Evolutionary conservation across 2,113 vertebrate genomes (phyloP), one percentile per base, ranked within the genome.

Genomic region (Hypanus sabinus): DNA sequence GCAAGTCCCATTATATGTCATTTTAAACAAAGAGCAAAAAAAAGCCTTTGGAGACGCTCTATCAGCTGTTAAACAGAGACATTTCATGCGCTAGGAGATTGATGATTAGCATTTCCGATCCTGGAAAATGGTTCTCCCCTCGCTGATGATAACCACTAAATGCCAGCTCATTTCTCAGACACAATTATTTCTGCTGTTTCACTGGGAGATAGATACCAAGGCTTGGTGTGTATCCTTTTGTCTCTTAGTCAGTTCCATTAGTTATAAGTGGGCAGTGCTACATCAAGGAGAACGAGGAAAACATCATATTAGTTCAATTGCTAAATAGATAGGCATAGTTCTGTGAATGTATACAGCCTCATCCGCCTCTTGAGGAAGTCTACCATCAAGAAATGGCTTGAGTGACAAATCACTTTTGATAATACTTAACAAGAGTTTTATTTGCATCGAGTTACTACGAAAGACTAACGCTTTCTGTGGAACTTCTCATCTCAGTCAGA

Each of bases 21-120:
- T 98, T 98, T 98, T 98, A 97, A 98, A 98, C 98, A 98, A 98
- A 98, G 97, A 97, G 96, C 95, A 96, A 96, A 97, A 97, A 96
- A 96, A 96, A 98, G 97, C 97, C 98, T 97, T 97, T 97, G 97
- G 97, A 98, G 98, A 97, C 97, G 85, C 97, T 97, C 97, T 98
- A 98, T 99, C 98, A 98, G 98, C 98, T 97, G 97, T 98, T 98
- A 98, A 98, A 98, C 98, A 98, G 98, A 98, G 98, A 98, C 97
- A 94, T 96, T 95, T 96, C 96, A 95, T 95, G 97, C 97, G 96
- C 94, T 94, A 96, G 96, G 97, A 98, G 98, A 98, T 98, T 97
- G 97, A 99, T 98, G 98, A 98, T 97, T 97, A 97, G 97, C 97
- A 97, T 96, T 97, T 97, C 97, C 95, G 95, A 96, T 96, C 97